phyloP scores from a whole-genome alignment of 2,888 invertebrate genomes.

The Ischnus inquisitorius region DNA sequence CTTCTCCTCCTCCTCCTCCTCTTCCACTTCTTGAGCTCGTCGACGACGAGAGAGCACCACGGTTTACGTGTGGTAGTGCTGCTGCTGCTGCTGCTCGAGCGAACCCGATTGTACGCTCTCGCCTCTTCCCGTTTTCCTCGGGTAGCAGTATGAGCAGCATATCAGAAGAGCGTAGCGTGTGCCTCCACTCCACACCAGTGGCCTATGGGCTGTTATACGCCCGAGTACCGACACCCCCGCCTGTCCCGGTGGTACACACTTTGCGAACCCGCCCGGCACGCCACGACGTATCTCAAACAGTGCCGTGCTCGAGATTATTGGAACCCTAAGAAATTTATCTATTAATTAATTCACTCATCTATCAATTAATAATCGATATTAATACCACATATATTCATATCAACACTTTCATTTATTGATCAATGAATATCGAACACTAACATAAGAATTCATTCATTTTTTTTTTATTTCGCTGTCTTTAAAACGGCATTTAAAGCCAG shows the following conservation, averaged over 20 bases:
- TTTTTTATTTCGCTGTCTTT: too few species aligned
- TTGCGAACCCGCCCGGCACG: constrained; percentile 55
- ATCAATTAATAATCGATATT: background rate
- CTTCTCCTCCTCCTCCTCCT: constrained; percentile 54
- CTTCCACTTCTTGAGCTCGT: constrained; percentile 62
- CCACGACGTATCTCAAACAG: constrained; percentile 48
- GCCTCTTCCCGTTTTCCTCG: constrained; percentile 20
- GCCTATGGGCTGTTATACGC: constrained; percentile 41
- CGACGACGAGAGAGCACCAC: constrained; percentile 36
- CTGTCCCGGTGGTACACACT: constrained; percentile 51
- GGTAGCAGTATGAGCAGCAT: background rate
- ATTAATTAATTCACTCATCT: background rate
- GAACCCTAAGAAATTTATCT: background rate
- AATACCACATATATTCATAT: background rate
- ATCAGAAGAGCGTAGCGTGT: constrained; percentile 35
- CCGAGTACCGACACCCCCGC: constrained; percentile 62
- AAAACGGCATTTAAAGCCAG: too few species aligned
- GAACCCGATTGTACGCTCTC: constrained; percentile 52
- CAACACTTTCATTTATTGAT: too few species aligned
- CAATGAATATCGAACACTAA: too few species aligned
- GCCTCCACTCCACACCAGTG: constrained; percentile 27
- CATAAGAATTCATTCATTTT: too few species aligned
- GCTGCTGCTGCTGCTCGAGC: constrained; percentile 36
- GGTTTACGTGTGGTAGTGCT: background rate
- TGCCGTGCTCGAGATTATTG: constrained; percentile 52